Evolutionary conservation across 2,797 vertebrate genomes (phyloP).

Genomic region (Silurus aristotelis): DNA sequence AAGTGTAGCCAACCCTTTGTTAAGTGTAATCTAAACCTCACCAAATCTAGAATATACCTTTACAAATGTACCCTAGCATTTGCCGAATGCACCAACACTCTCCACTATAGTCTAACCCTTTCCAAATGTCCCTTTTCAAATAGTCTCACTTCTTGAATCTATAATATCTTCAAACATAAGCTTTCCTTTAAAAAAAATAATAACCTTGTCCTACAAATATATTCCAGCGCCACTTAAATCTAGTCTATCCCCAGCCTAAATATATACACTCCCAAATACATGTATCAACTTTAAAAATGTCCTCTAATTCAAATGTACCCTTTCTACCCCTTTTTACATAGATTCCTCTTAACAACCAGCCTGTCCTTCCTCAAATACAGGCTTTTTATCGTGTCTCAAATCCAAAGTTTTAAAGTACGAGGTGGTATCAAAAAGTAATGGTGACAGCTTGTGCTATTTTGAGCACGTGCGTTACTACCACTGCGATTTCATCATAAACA

Average conservation of each 20-base stretch:
- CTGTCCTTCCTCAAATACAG: background rate
- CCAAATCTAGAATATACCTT: too few relatives aligned
- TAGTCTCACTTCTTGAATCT: too few relatives aligned
- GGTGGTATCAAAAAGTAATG: too few relatives aligned
- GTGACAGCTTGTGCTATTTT: too few relatives aligned
- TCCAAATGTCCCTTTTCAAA: too few relatives aligned
- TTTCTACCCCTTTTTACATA: background rate
- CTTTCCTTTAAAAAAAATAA: background rate
- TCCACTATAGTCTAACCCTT: background rate
- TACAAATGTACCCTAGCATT: background rate
- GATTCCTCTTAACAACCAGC: background rate
- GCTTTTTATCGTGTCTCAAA: background rate
- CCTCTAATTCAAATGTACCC: background rate
- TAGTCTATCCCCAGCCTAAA: background rate
- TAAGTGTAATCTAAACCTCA: background rate
- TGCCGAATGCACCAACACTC: background rate
- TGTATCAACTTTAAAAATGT: background rate
- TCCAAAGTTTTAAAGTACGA: background rate
- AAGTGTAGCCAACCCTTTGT: background rate
- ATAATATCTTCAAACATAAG: background rate
- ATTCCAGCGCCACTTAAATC: background rate
- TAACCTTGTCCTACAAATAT: background rate
- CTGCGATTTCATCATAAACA: too few relatives aligned
- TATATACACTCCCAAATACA: background rate
- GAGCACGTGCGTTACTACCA: too few relatives aligned